Base-by-base conservation (phyloP, 2,797 vertebrate species). In the Hoplostethus atlanticus region DNA sequence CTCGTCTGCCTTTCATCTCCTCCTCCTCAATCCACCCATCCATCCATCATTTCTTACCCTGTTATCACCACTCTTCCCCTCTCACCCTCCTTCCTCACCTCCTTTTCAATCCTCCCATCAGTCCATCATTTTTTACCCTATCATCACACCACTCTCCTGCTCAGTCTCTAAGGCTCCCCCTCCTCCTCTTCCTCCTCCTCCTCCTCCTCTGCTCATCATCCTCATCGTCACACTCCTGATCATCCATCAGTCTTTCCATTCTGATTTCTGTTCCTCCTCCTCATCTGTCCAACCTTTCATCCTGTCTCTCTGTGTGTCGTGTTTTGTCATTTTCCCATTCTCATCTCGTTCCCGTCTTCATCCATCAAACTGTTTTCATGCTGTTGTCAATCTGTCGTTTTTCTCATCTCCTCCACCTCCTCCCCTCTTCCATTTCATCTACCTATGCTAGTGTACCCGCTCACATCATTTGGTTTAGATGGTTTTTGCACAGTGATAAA, bases 241-340 rank as follows among this genome's bases (percentile, higher is more conserved):
- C 68, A 75, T 69, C 83, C 53, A 78, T 90, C 82, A 77, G 74
- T 78, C 67, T 82, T 79, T 81, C 84, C 51, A n/a, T 21, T 51
- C 47, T 4, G 15, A 31, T 21, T 40, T 10, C 15, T 36, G 15
- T n/a, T 34, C 28, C 16, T 2, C 2, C 31, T 53, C 56, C 73
- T 80, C 77, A 66, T 59, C 76, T 85, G 84, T 83, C 88, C 54
- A 51, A 1, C 38, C 38, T 40, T 40, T 40, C 2, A 40, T 40
- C 38, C 38, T 36, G 34, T 40, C 38, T 40, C 0, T 40, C 38
- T 40, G 38, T 92, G 0, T 68, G 65, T 77, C 73, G 54, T 80
- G 68, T 81, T 85, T 85, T 86, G 90, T 83, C 84, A 71, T 80
- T 89, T 82, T 75, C 77, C 76, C 77, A 68, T 88, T 87, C 63